Percentiles rank a stretch among this genome's conserved stretches.
Evolutionary conservation across 2,888 invertebrate genomes (phyloP).

Genomic region (Brassicogethes aeneus): DNA sequence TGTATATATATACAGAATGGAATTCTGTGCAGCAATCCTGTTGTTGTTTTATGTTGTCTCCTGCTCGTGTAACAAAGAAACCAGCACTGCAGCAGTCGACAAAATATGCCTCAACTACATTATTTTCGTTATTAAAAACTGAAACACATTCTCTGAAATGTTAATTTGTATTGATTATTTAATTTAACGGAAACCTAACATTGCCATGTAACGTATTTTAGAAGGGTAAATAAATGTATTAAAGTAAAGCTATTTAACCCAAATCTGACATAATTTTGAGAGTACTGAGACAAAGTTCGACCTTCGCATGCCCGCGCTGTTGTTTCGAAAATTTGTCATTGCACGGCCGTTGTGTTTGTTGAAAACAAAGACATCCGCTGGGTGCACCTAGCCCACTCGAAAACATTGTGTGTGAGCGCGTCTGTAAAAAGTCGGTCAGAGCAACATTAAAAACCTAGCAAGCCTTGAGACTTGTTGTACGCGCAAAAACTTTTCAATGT

Average conservation of each 20-base stretch:
- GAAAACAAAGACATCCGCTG: not conserved
- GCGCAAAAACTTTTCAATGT: not conserved
- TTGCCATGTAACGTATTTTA: no score
- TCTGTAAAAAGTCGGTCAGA: not conserved
- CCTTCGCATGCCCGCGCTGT: not conserved
- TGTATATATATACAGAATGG: conserved; percentile 7
- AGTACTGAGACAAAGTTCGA: no score
- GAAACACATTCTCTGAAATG: no score
- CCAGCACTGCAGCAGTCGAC: not conserved
- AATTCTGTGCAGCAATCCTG: not conserved
- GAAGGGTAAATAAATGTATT: no score
- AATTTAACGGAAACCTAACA: no score
- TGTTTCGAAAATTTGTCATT: not conserved
- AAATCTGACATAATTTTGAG: no score
- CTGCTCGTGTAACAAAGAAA: not conserved
- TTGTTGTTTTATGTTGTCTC: not conserved
- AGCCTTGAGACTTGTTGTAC: not conserved
- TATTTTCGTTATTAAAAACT: no score
- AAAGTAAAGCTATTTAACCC: no score
- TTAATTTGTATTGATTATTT: no score
- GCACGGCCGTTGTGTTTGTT: not conserved
- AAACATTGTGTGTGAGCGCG: no score
- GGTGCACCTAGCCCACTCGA: not conserved
- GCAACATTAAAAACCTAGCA: not conserved
- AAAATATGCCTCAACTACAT: no score